Base-by-base conservation (phyloP, 37 sponge, comb jelly and placozoan genomes). In the Hormiphora californensis region DNA sequence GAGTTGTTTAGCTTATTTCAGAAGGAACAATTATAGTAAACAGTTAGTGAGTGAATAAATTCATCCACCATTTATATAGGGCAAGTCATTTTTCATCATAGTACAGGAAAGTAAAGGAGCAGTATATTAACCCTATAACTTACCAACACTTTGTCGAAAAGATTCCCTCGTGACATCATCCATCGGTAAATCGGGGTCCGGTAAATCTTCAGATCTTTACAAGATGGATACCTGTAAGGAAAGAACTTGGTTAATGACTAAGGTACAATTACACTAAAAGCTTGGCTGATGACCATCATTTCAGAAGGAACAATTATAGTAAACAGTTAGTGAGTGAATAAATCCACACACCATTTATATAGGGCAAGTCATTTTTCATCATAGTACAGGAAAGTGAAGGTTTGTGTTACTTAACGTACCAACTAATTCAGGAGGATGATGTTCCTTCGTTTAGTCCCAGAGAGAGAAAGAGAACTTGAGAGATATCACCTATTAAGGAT, bases 321-420 rank as follows among this genome's bases (percentile, higher is more conserved):
- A n/a, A n/a, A n/a, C n/a, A n/a, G n/a, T n/a, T n/a, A n/a, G n/a
- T n/a, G n/a, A n/a, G n/a, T n/a, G n/a, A n/a, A 30, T 57, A 57
- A 57, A 57, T 30, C n/a, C 61, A 57, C n/a, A 57, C 61, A 57
- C 61, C n/a, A 57, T 73, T 73, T 46, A 40, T 73, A 73, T 9
- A 73, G 81, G 81, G 81, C 81, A 73, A 73, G 81, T 73, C 81
- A n/a, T 40, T 73, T 73, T 40, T 73, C 81, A 73, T 73, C 81
- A 73, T 73, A 73, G 81, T 73, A 73, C 81, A 49, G 15, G 9
- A 49, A 49, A 49, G 12, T n/a, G n/a, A n/a, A 49, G 53, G 53
- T 17, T 49, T 49, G 12, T 49, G 15, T 49, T 15, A 49, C 9
- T 9, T 17, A 49, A 17, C 15, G 9, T 15, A 17, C 53, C 53